phyloP scores from a whole-genome alignment of 1,140 invertebrate species.

The Rhagoletis pomonella region DNA sequence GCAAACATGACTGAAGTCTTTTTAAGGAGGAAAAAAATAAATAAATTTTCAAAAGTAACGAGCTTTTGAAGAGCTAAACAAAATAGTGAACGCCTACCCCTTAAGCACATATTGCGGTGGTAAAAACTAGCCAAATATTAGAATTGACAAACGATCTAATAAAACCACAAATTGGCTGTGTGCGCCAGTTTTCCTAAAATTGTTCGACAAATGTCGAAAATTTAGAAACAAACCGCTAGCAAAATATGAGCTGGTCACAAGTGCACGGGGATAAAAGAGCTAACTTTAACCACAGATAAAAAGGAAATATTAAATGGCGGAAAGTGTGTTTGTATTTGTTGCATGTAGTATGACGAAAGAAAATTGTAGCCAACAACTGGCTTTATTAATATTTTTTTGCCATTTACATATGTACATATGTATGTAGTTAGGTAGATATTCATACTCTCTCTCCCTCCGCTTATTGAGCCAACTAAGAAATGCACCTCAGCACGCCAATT shows the following conservation, averaged over 20 bases:
- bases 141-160: constrained; percentile 32
- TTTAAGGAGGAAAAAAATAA: background rate
- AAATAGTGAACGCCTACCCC: background rate
- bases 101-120: background rate
- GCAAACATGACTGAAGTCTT: too few relatives aligned
- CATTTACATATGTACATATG: background rate
- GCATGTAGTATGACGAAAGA: too few relatives aligned
- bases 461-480: background rate
- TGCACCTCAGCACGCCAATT: constrained; percentile 45
- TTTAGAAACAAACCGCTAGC: background rate
- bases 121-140: background rate
- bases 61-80: too few relatives aligned
- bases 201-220: background rate
- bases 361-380: too few relatives aligned
- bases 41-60: background rate
- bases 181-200: background rate
- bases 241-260: background rate
- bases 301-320: background rate
- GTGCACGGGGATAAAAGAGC: background rate
- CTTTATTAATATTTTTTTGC: too few relatives aligned
- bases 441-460: too few relatives aligned
- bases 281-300: background rate
- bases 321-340: too few relatives aligned
- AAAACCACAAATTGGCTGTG: background rate
- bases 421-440: too few relatives aligned